Evolutionary conservation across 1,140 invertebrate species (phyloP).

Genomic region (Ditylenchus dipsaci): DNA sequence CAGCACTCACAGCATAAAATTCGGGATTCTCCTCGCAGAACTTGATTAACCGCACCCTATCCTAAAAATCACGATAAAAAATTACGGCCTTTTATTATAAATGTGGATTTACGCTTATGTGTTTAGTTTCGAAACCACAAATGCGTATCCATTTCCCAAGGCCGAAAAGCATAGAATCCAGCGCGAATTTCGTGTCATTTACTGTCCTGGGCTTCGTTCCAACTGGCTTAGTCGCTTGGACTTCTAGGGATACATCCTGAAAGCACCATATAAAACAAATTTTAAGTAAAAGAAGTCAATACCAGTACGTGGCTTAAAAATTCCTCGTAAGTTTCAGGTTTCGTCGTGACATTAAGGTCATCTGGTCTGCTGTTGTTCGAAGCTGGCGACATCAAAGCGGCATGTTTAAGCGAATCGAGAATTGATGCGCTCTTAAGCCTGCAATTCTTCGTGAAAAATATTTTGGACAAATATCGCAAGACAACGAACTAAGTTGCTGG

Average conservation of each 20-base stretch:
- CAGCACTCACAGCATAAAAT: conserved; percentile 25
- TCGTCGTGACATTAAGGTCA: neutral
- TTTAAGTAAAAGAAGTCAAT: neutral
- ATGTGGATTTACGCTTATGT: conserved; percentile 57
- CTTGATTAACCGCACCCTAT: conserved; percentile 20
- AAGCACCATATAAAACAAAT: neutral
- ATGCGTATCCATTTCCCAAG: conserved; percentile 66
- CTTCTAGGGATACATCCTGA: neutral
- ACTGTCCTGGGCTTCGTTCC: conserved; percentile 5
- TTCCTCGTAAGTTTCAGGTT: neutral
- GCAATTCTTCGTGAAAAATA: no score
- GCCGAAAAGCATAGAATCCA: conserved; percentile 60
- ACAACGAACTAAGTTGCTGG: no score
- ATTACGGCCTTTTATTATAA: neutral
- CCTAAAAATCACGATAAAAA: neutral
- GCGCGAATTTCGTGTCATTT: conserved; percentile 49
- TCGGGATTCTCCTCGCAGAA: conserved; percentile 14
- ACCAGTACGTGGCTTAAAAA: neutral
- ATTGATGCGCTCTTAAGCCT: no score
- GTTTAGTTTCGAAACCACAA: conserved; percentile 67
- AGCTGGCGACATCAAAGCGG: no score
- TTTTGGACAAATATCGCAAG: no score
- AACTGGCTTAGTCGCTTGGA: neutral
- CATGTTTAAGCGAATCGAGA: no score
- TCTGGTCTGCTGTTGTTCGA: neutral